These are phyloP conservation scores for Phenganax stokvisi DNA, from an alignment of 92 coral and sea anemone species.

Conservation along the genomic window DNA sequence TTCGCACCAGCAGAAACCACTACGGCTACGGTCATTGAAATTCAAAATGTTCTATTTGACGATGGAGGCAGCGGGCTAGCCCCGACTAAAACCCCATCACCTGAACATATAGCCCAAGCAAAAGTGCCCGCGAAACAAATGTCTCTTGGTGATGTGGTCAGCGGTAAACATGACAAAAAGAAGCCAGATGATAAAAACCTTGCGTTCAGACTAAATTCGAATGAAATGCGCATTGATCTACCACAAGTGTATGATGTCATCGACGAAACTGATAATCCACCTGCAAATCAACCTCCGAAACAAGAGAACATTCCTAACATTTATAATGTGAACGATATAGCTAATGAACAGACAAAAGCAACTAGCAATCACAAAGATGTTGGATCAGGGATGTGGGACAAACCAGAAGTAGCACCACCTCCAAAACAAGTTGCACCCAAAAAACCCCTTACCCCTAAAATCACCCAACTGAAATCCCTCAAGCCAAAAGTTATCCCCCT, in stretches of 20 bases:
- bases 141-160: constrained; percentile 20
- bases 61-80: constrained; percentile 5
- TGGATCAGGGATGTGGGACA: constrained; percentile 97
- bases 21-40: constrained; percentile 23
- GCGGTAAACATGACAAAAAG: background rate
- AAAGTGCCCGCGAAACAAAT: background rate
- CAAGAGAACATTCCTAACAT: constrained; percentile 13
- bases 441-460: background rate
- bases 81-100: background rate
- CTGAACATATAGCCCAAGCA: background rate
- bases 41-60: constrained; percentile 25
- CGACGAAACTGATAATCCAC: constrained; percentile 75
- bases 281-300: constrained; percentile 43
- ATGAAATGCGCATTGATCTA: constrained; percentile 49
- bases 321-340: constrained; percentile 17
- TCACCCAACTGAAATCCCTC: constrained; percentile 10
- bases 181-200: background rate
- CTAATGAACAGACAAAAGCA: constrained; percentile 83
- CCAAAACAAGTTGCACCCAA: constrained; percentile 41
- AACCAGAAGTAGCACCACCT: constrained; percentile 52
- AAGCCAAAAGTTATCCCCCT: background rate
- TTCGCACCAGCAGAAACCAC: background rate
- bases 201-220: constrained; percentile 13
- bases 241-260: constrained; percentile 93
- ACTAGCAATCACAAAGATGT: constrained; percentile 98